Conservation (phyloP, 2,888 invertebrate genomes). For the Esperia sulphurella region DNA sequence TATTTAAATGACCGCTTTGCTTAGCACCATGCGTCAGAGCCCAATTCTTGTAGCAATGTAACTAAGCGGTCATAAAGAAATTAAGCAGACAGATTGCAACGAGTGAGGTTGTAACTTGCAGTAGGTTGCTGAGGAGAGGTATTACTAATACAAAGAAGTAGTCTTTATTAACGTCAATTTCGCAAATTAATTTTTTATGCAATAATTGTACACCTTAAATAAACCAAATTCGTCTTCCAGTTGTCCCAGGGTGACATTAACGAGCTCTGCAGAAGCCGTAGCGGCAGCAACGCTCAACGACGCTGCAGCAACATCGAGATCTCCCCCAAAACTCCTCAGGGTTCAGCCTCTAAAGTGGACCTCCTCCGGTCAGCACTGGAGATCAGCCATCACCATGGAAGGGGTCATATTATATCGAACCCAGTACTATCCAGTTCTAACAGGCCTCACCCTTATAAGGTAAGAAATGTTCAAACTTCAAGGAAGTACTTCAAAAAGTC, state of each 20-base stretch:
- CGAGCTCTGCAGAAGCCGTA: slow-evolving; percentile 66
- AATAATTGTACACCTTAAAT: not conserved
- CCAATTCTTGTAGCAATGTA: too few relatives aligned
- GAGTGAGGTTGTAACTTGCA: too few relatives aligned
- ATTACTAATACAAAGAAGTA: too few relatives aligned
- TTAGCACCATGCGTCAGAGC: too few relatives aligned
- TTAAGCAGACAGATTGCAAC: too few relatives aligned
- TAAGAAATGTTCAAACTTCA: slow-evolving; percentile 16
- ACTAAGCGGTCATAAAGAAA: too few relatives aligned
- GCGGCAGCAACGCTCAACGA: slow-evolving; percentile 71
- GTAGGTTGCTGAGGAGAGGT: too few relatives aligned
- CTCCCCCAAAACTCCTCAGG: slow-evolving; percentile 54
- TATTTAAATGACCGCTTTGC: too few relatives aligned
- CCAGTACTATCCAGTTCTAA: slow-evolving; percentile 70
- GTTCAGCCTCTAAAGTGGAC: slow-evolving; percentile 82
- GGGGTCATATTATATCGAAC: slow-evolving; percentile 77
- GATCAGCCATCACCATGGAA: slow-evolving; percentile 79
- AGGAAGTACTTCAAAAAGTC: too few relatives aligned
- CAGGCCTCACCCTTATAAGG: slow-evolving; percentile 62
- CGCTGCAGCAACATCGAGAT: slow-evolving; percentile 80
- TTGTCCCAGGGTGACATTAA: slow-evolving; percentile 76
- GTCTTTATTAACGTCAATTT: too few relatives aligned
- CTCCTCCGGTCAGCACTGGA: slow-evolving; percentile 85
- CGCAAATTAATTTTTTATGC: too few relatives aligned
- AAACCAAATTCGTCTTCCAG: slow-evolving; percentile 35